These are phyloP conservation scores for Lycaon pictus DNA, from an alignment of 2,113 vertebrate genomes.

Conservation along the genomic window DNA sequence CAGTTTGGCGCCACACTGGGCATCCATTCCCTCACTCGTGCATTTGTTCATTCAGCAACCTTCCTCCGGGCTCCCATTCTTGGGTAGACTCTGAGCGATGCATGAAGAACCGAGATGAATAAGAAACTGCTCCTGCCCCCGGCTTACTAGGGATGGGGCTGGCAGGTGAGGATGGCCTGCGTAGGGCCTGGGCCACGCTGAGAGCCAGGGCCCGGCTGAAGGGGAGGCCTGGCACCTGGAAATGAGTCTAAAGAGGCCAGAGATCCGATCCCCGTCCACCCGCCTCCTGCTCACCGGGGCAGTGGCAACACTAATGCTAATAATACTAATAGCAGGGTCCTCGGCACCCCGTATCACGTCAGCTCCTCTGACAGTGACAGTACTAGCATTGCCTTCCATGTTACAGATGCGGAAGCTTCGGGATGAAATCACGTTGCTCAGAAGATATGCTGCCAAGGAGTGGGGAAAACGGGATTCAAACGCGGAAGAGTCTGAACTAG, in stretches of 20 bases:
- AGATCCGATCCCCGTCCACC: rapidly evolving
- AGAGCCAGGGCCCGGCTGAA: background rate
- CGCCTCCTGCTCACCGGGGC: background rate
- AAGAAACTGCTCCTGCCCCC: background rate
- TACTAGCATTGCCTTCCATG: rapidly evolving
- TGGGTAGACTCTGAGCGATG: background rate
- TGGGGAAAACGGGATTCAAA: background rate
- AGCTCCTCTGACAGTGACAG: rapidly evolving
- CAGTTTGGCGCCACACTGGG: rapidly evolving
- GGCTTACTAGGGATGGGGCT: background rate
- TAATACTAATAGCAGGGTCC: rapidly evolving
- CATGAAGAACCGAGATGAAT: background rate
- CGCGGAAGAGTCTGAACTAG: background rate
- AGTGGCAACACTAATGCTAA: too few species aligned
- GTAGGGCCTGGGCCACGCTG: background rate
- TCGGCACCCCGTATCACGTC: background rate
- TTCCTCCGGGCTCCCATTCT: background rate
- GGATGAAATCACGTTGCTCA: background rate
- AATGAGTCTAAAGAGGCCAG: background rate
- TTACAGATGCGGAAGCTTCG: background rate
- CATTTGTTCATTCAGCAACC: background rate
- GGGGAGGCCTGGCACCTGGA: background rate
- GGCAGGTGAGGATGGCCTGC: background rate
- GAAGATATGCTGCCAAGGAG: background rate
- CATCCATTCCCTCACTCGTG: rapidly evolving